Conservation (phyloP, 2,888 invertebrate species). For the Melipona beecheii region DNA sequence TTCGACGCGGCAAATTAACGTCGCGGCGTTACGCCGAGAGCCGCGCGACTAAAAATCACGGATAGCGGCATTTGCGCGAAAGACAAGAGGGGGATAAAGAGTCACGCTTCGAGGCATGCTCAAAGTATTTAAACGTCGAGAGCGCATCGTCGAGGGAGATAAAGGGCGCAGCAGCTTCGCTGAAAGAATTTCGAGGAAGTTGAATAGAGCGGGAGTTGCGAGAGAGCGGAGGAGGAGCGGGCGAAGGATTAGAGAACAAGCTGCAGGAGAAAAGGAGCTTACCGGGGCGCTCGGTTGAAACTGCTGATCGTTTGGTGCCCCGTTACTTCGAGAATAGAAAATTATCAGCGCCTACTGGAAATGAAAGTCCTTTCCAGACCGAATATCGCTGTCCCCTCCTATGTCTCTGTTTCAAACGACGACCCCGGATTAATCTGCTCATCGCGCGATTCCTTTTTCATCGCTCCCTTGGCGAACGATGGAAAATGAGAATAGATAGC, state of each 20-base stretch:
- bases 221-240: not conserved
- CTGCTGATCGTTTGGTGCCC: conserved; percentile 61
- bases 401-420: not conserved
- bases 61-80: conserved; percentile 19
- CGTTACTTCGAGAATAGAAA: conserved; percentile 56
- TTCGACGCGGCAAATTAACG: conserved; percentile 1
- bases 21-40: not conserved
- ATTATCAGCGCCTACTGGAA: conserved; percentile 43
- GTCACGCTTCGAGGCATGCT: conserved; percentile 50
- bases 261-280: conserved; percentile 62
- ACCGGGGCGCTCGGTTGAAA: conserved; percentile 48
- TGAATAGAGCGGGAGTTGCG: conserved; percentile 58
- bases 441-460: not conserved
- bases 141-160: conserved; percentile 66
- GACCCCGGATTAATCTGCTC: not conserved
- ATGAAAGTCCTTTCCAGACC: conserved; percentile 2
- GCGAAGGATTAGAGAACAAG: conserved; percentile 4
- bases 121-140: conserved; percentile 65
- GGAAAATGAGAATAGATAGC: not conserved
- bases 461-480: not conserved
- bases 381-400: not conserved
- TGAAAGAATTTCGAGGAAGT: conserved; percentile 64
- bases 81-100: conserved; percentile 59
- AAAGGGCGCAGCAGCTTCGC: conserved; percentile 48
- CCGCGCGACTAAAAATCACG: conserved; percentile 37